phyloP scores from a whole-genome alignment of 30 jellyfish, hydroid and myxozoan species.

The Sanderia malayensis region DNA sequence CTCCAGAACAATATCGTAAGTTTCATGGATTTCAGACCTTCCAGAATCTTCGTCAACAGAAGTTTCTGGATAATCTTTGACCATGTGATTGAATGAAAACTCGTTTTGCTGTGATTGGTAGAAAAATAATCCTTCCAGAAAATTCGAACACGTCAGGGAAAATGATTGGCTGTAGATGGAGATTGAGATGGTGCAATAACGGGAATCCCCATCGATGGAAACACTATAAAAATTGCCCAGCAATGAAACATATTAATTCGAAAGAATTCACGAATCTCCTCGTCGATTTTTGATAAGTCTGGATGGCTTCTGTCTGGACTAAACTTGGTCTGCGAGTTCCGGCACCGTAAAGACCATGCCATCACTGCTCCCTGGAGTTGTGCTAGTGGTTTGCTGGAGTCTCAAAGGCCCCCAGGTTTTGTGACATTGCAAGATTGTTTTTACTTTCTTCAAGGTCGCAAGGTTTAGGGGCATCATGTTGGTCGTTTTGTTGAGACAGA shows the following conservation, averaged over 20 bases:
- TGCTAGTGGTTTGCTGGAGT: neutral
- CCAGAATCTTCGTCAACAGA: too few relatives aligned
- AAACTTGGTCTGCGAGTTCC: neutral
- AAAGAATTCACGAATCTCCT: too few relatives aligned
- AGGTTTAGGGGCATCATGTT: neutral
- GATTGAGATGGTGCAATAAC: too few relatives aligned
- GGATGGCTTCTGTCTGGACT: neutral
- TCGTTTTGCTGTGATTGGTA: neutral
- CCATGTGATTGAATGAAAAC: neutral
- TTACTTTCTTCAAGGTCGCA: neutral
- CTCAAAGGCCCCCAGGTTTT: neutral
- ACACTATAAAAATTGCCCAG: too few relatives aligned
- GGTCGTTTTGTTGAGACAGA: too few relatives aligned
- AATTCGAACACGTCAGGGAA: too few relatives aligned
- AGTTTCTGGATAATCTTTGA: neutral
- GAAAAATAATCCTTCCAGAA: too few relatives aligned
- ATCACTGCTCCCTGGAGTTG: neutral
- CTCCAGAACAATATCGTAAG: too few relatives aligned
- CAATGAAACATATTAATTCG: too few relatives aligned
- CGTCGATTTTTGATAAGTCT: neutral
- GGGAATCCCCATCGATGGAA: too few relatives aligned
- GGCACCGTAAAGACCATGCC: neutral
- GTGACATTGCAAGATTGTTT: neutral
- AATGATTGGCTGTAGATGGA: too few relatives aligned
- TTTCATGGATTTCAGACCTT: too few relatives aligned